phyloP scores from a whole-genome alignment of 2,888 invertebrate species.

The Orchesella flavescens region DNA sequence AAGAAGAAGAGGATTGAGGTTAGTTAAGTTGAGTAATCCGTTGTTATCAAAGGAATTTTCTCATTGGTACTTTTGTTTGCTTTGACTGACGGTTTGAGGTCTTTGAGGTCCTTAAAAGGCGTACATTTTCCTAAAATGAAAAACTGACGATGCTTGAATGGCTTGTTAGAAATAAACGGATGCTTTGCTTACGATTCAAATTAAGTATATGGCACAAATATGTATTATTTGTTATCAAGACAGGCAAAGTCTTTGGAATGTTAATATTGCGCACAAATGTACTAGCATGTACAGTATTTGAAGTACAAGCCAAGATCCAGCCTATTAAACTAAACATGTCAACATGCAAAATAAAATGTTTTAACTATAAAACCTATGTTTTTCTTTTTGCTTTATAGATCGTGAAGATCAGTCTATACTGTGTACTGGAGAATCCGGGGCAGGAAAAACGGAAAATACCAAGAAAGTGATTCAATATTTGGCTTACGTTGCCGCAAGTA shows the following conservation, averaged over 20 bases:
- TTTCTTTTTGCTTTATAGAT: constrained; percentile 79
- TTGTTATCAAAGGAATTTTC: neutral
- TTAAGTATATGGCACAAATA: no score
- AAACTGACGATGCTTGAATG: no score
- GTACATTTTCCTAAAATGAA: neutral
- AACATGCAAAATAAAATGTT: no score
- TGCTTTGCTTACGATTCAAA: no score
- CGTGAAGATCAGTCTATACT: constrained; percentile 99
- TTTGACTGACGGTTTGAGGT: constrained; percentile 54
- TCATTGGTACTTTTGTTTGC: neutral
- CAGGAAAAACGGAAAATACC: constrained; percentile 99
- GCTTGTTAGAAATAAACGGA: no score
- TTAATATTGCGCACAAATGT: no score
- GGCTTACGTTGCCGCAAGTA: constrained; percentile 98
- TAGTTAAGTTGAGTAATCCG: constrained; percentile 2
- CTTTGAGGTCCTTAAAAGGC: constrained; percentile 46
- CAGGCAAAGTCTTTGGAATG: no score
- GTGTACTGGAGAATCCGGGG: constrained; percentile 99
- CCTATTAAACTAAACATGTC: no score
- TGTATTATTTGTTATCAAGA: no score
- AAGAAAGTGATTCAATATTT: constrained; percentile 99
- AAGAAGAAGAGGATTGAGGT: constrained; percentile 3
- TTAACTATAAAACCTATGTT: no score
- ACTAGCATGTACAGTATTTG: no score
- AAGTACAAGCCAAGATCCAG: no score